phyloP scores from a whole-genome alignment of 2,797 vertebrate species.

The Hozukius guyotensis region DNA sequence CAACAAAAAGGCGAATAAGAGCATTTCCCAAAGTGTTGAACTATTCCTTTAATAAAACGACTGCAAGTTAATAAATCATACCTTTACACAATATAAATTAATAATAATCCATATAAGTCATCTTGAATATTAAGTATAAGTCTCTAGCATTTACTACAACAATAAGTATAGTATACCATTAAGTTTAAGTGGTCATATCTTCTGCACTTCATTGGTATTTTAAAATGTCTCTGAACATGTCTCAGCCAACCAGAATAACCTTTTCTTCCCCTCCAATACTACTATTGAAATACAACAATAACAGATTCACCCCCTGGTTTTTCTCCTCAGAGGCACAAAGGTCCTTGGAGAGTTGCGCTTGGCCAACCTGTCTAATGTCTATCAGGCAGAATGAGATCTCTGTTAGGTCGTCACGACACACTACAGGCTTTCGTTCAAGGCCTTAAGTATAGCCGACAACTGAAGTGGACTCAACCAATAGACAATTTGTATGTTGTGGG shows the following conservation, averaged over 20 bases:
- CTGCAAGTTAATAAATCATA: not conserved
- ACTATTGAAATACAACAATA: not conserved
- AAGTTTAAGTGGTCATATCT: not conserved
- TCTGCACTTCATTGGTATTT: not conserved
- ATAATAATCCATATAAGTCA: not conserved
- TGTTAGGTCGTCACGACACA: not conserved
- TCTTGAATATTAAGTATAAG: not conserved
- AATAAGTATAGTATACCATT: not conserved
- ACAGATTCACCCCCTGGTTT: not conserved
- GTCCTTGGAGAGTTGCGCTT: not conserved
- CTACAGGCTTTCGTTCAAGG: not conserved
- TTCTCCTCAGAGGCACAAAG: not conserved
- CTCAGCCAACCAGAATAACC: not conserved
- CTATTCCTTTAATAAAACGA: not conserved
- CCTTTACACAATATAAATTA: not conserved
- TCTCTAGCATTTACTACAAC: not conserved
- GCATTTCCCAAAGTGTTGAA: not conserved
- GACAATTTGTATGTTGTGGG: slow-evolving; percentile 13
- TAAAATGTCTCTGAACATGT: not conserved
- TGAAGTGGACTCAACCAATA: slow-evolving; percentile 32
- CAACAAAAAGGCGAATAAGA: not conserved
- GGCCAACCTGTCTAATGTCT: slow-evolving; percentile 13
- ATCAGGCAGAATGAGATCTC: slow-evolving; percentile 17
- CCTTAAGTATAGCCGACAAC: not conserved
- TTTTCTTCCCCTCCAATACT: not conserved